Percentiles rank a stretch among this genome's conserved stretches.
Conservation (phyloP, 2,113 vertebrate species). For the Typhlomys cinereus region DNA sequence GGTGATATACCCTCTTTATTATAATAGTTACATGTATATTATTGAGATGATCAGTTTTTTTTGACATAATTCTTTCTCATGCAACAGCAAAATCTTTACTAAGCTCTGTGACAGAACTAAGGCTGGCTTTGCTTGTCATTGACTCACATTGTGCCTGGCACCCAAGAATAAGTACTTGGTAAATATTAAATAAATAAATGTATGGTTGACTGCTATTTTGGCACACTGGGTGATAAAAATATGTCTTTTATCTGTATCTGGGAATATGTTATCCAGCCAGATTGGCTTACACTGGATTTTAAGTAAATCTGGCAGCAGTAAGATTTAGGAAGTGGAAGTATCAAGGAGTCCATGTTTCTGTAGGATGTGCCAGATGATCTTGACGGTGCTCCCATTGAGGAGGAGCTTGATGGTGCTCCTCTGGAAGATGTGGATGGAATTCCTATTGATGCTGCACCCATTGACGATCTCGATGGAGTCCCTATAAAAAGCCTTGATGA, state of each 20-base stretch:
- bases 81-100: background rate
- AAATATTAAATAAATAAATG: slow-evolving; percentile 38
- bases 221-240: slow-evolving; percentile 12
- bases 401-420: slow-evolving; percentile 92
- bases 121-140: background rate
- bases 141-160: background rate
- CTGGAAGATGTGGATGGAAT: slow-evolving; percentile 97
- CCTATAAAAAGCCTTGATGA: slow-evolving; percentile 96
- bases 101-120: background rate
- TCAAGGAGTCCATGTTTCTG: background rate
- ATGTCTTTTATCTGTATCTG: background rate
- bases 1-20: background rate
- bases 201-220: background rate
- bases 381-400: slow-evolving; percentile 97
- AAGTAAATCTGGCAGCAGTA: background rate
- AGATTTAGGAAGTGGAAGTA: slow-evolving; percentile 12
- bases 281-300: background rate
- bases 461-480: slow-evolving; percentile 96
- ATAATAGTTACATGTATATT: background rate
- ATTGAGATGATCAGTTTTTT: background rate
- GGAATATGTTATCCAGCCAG: background rate
- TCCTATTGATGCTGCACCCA: slow-evolving; percentile 92
- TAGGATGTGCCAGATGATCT: slow-evolving; percentile 92
- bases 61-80: background rate
- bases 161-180: background rate